phyloP scores from a whole-genome alignment of 2,797 vertebrate species.

The Pangasius sanitwongsei region DNA sequence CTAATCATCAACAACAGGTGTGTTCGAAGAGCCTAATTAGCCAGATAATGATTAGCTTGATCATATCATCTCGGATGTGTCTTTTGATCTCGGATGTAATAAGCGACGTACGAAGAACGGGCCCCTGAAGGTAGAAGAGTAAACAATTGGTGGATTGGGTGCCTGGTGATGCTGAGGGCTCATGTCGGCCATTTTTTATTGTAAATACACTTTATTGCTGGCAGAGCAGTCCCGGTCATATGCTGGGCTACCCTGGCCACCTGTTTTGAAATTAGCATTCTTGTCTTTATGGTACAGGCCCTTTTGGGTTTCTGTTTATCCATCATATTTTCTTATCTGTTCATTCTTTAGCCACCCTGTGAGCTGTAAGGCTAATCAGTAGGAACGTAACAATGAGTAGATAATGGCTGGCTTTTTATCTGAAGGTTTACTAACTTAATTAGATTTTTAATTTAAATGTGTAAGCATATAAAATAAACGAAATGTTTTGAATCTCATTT shows the following conservation, averaged over 20 bases:
- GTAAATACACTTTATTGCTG: not conserved
- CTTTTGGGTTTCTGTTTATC: not conserved
- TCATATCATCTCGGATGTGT: no score
- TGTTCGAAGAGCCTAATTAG: no score
- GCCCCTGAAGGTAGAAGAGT: not conserved
- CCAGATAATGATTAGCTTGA: no score
- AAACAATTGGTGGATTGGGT: not conserved
- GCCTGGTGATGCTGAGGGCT: not conserved
- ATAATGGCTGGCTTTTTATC: not conserved
- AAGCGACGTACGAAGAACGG: no score
- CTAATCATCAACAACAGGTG: no score
- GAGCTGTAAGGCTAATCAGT: not conserved
- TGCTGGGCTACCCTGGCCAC: not conserved
- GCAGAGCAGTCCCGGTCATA: not conserved
- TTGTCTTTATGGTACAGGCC: not conserved
- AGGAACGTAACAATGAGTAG: not conserved
- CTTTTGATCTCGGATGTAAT: no score
- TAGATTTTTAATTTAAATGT: not conserved
- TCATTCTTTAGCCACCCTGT: not conserved
- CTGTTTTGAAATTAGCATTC: not conserved
- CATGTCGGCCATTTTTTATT: not conserved
- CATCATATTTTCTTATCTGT: not conserved
- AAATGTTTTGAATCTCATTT: not conserved
- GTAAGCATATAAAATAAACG: not conserved
- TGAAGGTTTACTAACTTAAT: not conserved